Evolutionary conservation across 2,888 invertebrate genomes (phyloP).

Genomic region (Emesis russula): DNA sequence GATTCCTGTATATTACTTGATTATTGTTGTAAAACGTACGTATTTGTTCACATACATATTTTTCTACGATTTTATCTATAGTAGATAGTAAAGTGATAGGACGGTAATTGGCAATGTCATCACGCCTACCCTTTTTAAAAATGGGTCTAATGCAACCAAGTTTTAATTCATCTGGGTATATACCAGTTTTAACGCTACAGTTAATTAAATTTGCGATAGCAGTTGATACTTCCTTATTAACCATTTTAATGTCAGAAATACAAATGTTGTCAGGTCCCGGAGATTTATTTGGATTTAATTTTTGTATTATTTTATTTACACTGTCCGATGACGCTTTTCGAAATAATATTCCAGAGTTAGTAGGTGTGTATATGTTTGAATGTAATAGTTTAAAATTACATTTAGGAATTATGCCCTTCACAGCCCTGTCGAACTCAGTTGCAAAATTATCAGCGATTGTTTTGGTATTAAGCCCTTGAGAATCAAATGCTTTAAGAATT

Average conservation of each 20-base stretch:
- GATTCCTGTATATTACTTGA: too few relatives aligned
- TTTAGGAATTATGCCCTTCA: neutral
- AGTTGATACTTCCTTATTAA: neutral
- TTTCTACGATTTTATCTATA: neutral
- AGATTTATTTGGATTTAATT: neutral
- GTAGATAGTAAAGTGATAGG: neutral
- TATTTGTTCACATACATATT: too few relatives aligned
- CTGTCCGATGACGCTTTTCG: neutral
- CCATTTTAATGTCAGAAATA: neutral
- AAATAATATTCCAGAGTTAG: neutral
- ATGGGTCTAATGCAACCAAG: neutral
- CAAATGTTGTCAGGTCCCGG: neutral
- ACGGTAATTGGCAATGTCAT: neutral
- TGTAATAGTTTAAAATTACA: neutral
- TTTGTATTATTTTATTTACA: neutral
- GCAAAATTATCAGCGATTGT: neutral
- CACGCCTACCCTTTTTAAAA: neutral
- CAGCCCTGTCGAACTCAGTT: neutral
- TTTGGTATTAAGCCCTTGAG: neutral
- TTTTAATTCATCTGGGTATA: neutral
- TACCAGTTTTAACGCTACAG: neutral
- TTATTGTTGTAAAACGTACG: too few relatives aligned
- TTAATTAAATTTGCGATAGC: neutral
- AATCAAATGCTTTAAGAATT: neutral
- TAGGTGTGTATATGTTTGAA: neutral